Evolutionary conservation across 2,888 invertebrate species (phyloP), one percentile per base, ranked within the genome.

Genomic region (Chymomyza procnemis): DNA sequence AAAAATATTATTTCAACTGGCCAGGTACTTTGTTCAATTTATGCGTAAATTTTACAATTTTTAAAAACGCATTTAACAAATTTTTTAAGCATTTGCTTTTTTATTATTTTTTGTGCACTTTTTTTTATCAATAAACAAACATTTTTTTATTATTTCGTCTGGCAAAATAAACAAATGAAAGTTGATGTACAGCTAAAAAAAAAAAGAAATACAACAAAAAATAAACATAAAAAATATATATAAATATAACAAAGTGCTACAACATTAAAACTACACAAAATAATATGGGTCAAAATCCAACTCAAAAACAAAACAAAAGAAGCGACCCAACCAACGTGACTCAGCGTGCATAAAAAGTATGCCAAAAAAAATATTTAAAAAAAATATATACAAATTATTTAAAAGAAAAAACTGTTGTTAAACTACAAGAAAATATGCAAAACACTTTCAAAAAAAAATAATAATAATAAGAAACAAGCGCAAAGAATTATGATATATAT

Each of bases 221-320:
- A 66, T 30, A 64, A 50, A 57, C 16, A 54, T 58, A 19, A 26
- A 52, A n/a, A 63, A 18, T 19, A 41, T 26, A 26, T 26, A 41
- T 12, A 41, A 41, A 26, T 26, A 41, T 12, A 41, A 41, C 34
- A 41, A 41, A 41, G 34, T 41, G 34, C 34, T 41, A 41, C 34
- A 41, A 41, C 34, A 41, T 41, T 12, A 41, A 41, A 41, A 41
- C 34, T 41, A 41, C 34, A 41, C 34, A 41, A 41, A 41, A 41
- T 18, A 19, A 50, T 18, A 50, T 50, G 19, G 50, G 50, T 50
- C 50, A 50, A 6, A 50, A n/a, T 0, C 12, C 34, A 41, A 41
- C 9, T 26, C 9, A 55, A 55, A 21, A 55, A 19, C 55, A 55
- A 21, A 19, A 18, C 19, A 19, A 55, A 55, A 55, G 22, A 18